Percentiles rank a stretch among this genome's conserved stretches.
These are phyloP conservation scores for Apostichopus californicus DNA, from an alignment of 35 echinoderm and acorn worm genomes.

Conservation along the genomic window DNA sequence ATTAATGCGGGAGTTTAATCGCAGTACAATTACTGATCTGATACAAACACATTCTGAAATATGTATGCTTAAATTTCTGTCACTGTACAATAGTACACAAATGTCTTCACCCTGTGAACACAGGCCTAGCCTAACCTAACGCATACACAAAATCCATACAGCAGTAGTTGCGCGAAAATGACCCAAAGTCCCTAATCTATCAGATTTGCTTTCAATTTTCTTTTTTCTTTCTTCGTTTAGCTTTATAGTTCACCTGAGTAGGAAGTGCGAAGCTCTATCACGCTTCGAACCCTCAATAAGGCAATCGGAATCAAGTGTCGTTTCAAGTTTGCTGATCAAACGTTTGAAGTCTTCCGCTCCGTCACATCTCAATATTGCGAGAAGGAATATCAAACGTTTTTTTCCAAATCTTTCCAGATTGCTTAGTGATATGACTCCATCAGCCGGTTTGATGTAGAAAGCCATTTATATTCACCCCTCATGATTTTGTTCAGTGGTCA, in stretches of 20 bases:
- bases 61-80: too few relatives aligned
- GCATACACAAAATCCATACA: too few relatives aligned
- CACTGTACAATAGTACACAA: too few relatives aligned
- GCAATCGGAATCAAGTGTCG: slow-evolving; percentile 38
- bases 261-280: slow-evolving; percentile 45
- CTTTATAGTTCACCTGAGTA: slow-evolving; percentile 26
- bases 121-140: too few relatives aligned
- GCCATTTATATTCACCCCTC: slow-evolving; percentile 20
- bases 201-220: too few relatives aligned
- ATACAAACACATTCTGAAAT: too few relatives aligned
- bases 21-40: too few relatives aligned
- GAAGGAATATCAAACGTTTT: slow-evolving; percentile 39
- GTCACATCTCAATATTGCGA: slow-evolving; percentile 32
- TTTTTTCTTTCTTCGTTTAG: not conserved
- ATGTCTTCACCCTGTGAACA: too few relatives aligned
- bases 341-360: slow-evolving; percentile 15
- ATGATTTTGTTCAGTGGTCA: too few relatives aligned
- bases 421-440: slow-evolving; percentile 23
- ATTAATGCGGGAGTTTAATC: too few relatives aligned
- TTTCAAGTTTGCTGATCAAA: not conserved
- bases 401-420: slow-evolving; percentile 12
- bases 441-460: slow-evolving; percentile 53
- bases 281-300: slow-evolving; percentile 53
- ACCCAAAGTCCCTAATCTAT: too few relatives aligned
- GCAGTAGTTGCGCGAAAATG: too few relatives aligned